These are phyloP conservation scores for Sceloporus undulatus DNA, from an alignment of 2,113 vertebrate genomes.

Conservation along the genomic window DNA sequence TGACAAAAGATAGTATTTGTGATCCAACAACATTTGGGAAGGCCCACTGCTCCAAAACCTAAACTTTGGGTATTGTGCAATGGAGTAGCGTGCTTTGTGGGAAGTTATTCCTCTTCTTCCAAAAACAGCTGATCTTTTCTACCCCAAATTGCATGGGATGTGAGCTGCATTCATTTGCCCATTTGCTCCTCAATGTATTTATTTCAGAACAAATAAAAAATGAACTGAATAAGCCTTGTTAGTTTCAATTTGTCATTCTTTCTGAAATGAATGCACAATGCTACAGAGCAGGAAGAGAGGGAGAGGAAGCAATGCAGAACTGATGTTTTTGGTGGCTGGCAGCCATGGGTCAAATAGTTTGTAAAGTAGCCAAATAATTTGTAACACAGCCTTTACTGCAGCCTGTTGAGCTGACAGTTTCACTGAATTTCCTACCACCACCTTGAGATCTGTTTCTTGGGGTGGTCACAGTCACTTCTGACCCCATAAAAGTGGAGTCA, in stretches of 20 bases:
- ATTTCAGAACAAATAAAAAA: not conserved
- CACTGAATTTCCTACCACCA: not conserved
- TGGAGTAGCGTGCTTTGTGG: too few species aligned
- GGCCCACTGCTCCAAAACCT: too few species aligned
- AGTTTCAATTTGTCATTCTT: not conserved
- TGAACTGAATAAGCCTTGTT: not conserved
- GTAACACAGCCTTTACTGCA: not conserved
- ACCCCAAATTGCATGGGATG: not conserved
- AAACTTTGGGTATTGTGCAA: too few species aligned
- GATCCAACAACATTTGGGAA: too few species aligned
- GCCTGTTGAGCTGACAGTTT: not conserved
- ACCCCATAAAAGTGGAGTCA: not conserved
- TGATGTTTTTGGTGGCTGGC: not conserved
- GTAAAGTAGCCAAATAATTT: not conserved
- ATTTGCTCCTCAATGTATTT: not conserved
- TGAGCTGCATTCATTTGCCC: not conserved
- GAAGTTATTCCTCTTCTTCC: not conserved
- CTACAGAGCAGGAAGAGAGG: not conserved
- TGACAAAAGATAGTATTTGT: too few species aligned
- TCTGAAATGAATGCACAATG: not conserved
- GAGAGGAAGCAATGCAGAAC: not conserved
- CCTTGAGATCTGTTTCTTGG: not conserved
- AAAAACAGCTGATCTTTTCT: not conserved
- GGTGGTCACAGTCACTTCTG: not conserved
- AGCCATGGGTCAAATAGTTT: not conserved